Conservation (phyloP, 2,113 vertebrate species). For the Psammodynastes pulverulentus region DNA sequence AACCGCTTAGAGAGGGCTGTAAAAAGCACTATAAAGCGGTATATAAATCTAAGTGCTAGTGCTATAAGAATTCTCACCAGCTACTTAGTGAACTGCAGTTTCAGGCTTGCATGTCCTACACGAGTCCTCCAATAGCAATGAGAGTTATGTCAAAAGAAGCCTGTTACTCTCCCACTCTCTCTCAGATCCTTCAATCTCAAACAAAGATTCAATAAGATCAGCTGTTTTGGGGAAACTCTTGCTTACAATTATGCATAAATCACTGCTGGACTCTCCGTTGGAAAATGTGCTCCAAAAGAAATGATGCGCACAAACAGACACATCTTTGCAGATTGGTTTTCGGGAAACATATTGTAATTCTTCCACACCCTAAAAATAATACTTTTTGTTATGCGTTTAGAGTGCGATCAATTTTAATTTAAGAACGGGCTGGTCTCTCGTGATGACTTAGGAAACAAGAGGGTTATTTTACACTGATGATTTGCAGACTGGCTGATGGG, state of each 20-base stretch:
- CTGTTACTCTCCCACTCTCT: background rate
- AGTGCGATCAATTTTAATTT: background rate
- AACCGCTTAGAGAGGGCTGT: too few species aligned
- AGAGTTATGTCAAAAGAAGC: too few species aligned
- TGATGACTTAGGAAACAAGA: background rate
- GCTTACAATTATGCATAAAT: background rate
- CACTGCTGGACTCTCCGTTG: background rate
- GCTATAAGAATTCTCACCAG: background rate
- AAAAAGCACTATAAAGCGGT: too few species aligned
- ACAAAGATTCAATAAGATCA: background rate
- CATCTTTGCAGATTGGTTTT: background rate
- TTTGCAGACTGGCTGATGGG: background rate
- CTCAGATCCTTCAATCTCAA: background rate
- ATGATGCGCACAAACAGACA: background rate
- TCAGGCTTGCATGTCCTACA: background rate
- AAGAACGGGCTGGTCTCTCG: background rate
- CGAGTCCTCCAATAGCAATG: background rate
- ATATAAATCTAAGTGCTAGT: too few species aligned
- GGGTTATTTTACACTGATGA: conserved; percentile 25
- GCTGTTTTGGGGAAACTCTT: background rate
- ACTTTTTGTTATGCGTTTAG: background rate
- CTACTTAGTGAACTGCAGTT: too few species aligned
- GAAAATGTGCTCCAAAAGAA: background rate
- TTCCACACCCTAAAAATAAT: background rate
- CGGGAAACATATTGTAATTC: background rate